phyloP scores from a whole-genome alignment of 2,888 invertebrate species.

The Azorinus chamasolen region DNA sequence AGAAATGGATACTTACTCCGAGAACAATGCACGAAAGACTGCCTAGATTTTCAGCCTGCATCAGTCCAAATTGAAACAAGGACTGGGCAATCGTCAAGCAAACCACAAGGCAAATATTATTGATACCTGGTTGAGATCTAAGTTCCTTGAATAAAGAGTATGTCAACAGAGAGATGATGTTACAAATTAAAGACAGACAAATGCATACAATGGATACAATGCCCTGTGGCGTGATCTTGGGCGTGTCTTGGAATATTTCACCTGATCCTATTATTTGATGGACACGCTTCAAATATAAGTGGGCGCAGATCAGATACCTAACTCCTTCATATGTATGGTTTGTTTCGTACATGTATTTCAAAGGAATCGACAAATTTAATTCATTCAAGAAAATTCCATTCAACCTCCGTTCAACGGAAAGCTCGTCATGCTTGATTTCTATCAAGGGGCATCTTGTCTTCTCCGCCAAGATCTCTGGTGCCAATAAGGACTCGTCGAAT shows the following conservation, averaged over 20 bases:
- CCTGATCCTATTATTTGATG: too few relatives aligned
- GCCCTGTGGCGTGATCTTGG: conserved; percentile 4
- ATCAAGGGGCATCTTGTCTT: too few relatives aligned
- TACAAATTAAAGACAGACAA: conserved; percentile 32
- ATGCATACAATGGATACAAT: conserved; percentile 28
- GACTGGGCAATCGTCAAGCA: conserved; percentile 39
- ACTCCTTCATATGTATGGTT: too few relatives aligned
- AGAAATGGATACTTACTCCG: conserved; percentile 43
- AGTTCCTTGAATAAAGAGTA: conserved; percentile 43
- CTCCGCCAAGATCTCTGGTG: too few relatives aligned
- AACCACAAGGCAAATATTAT: conserved; percentile 38
- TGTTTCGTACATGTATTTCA: too few relatives aligned
- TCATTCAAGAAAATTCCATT: too few relatives aligned
- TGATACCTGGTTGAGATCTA: conserved; percentile 51
- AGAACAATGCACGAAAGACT: conserved; percentile 18
- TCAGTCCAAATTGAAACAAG: conserved; percentile 43
- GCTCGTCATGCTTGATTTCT: too few relatives aligned
- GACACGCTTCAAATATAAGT: too few relatives aligned
- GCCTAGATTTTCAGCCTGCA: neutral
- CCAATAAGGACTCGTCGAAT: too few relatives aligned
- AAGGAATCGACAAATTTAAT: too few relatives aligned
- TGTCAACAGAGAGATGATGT: conserved; percentile 26
- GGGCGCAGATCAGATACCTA: too few relatives aligned
- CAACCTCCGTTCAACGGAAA: too few relatives aligned
- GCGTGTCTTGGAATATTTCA: neutral